A percentile compares a stretch with the other conserved stretches of the same genome.
These are phyloP conservation scores for Platysteira castanea DNA, from an alignment of 2,113 vertebrate genomes.

Conservation along the genomic window DNA sequence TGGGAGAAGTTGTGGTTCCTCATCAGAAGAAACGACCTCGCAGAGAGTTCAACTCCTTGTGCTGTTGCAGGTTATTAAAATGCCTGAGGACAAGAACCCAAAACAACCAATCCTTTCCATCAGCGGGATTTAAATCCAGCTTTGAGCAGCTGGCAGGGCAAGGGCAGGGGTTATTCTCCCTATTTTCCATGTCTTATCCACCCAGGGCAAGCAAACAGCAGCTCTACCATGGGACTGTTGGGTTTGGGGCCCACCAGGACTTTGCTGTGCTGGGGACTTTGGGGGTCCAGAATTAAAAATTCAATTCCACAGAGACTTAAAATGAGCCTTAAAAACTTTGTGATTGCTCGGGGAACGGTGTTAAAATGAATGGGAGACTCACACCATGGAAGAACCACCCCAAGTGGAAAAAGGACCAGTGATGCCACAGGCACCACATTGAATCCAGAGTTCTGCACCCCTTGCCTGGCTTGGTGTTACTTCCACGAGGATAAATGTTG, in stretches of 20 bases:
- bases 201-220: accelerated
- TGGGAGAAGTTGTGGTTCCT: background rate
- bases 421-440: accelerated
- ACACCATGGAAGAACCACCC: accelerated
- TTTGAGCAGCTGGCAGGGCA: background rate
- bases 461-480: background rate
- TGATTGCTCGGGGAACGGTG: accelerated
- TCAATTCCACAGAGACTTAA: background rate
- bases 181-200: accelerated
- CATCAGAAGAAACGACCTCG: accelerated
- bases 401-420: background rate
- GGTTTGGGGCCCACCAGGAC: background rate
- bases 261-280: background rate
- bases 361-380: background rate
- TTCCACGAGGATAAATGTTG: background rate
- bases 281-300: background rate
- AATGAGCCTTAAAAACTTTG: background rate
- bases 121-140: background rate
- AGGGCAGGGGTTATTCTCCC: background rate
- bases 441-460: background rate
- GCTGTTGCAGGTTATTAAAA: background rate
- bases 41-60: accelerated
- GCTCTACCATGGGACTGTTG: background rate
- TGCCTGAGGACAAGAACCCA: background rate
- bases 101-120: background rate